Evolutionary conservation across 2,113 vertebrate species (phyloP).

Genomic region (Xyliphius kryptos): DNA sequence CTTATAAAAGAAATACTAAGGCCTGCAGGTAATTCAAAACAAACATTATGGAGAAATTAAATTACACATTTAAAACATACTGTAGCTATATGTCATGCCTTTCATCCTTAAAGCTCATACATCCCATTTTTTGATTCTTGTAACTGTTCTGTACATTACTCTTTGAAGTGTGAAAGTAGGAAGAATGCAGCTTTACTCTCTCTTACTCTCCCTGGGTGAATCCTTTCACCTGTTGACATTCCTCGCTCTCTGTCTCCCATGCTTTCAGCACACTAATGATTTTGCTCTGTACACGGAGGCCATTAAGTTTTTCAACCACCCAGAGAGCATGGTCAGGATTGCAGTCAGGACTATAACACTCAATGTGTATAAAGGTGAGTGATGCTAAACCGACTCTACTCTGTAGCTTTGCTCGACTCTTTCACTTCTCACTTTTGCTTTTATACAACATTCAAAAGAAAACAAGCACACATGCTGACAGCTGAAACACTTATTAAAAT

Average conservation of each 20-base stretch:
- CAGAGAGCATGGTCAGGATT: conserved; percentile 98
- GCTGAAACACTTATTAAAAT: too few species aligned
- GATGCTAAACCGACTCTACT: conserved; percentile 23
- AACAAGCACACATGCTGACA: too few species aligned
- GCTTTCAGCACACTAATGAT: conserved; percentile 95
- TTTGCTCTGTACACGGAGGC: conserved; percentile 99
- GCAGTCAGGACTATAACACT: conserved; percentile 97
- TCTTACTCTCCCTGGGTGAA: conserved; percentile 39
- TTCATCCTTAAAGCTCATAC: too few species aligned
- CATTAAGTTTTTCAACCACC: conserved; percentile 99
- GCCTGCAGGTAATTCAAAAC: too few species aligned
- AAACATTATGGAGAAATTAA: too few species aligned
- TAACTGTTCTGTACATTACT: too few species aligned
- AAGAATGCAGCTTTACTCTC: conserved; percentile 12
- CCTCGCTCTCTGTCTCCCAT: conserved; percentile 58
- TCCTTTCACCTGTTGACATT: conserved; percentile 50
- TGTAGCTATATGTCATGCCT: too few species aligned
- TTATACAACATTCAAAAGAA: not conserved
- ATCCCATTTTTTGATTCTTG: too few species aligned
- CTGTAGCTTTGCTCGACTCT: conserved; percentile 6
- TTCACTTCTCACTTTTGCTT: not conserved
- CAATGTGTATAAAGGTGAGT: conserved; percentile 98
- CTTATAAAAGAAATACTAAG: too few species aligned
- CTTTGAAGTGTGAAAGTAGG: too few species aligned
- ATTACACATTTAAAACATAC: too few species aligned